A percentile compares a stretch with the other conserved stretches of the same genome.
These are phyloP conservation scores for Sycophaga agraensis DNA, from an alignment of 1,140 invertebrate species.

Conservation along the genomic window DNA sequence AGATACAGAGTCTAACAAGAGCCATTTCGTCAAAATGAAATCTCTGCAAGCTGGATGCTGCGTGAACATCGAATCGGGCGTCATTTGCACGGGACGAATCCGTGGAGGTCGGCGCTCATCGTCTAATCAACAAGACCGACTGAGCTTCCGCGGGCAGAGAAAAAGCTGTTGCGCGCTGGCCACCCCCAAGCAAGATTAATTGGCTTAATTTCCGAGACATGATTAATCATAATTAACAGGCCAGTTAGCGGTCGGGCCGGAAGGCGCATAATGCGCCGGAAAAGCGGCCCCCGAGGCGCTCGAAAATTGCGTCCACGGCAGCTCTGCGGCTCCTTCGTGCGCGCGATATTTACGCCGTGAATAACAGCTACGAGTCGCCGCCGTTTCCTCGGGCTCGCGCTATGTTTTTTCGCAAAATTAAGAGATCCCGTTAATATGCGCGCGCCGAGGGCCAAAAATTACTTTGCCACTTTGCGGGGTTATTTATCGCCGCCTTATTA, in stretches of 20 bases:
- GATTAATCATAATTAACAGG: conserved; percentile 57
- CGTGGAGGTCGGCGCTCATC: no score
- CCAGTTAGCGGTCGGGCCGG: conserved; percentile 28
- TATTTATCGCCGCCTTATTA: conserved; percentile 51
- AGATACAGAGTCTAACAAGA: conserved; percentile 6
- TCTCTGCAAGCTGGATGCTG: not conserved
- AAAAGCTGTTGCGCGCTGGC: not conserved
- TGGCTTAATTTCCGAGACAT: conserved; percentile 55
- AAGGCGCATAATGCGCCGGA: not conserved
- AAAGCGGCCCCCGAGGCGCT: no score
- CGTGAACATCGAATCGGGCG: conserved; percentile 18
- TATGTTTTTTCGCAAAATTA: conserved; percentile 51
- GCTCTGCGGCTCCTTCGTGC: no score
- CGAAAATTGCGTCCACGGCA: no score
- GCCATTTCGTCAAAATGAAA: conserved; percentile 13
- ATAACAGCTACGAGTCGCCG: no score
- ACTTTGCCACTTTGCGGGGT: conserved; percentile 51
- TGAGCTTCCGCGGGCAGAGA: conserved; percentile 5
- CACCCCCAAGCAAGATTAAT: conserved; percentile 45
- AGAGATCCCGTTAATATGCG: conserved; percentile 55
- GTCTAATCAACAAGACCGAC: conserved; percentile 18
- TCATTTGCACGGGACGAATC: not conserved
- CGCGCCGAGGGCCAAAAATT: conserved; percentile 42
- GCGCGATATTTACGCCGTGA: not conserved
- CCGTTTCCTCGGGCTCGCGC: no score